These are phyloP conservation scores for Aptenodytes forsteri DNA, from an alignment of 2,113 vertebrate genomes.

Conservation along the genomic window DNA sequence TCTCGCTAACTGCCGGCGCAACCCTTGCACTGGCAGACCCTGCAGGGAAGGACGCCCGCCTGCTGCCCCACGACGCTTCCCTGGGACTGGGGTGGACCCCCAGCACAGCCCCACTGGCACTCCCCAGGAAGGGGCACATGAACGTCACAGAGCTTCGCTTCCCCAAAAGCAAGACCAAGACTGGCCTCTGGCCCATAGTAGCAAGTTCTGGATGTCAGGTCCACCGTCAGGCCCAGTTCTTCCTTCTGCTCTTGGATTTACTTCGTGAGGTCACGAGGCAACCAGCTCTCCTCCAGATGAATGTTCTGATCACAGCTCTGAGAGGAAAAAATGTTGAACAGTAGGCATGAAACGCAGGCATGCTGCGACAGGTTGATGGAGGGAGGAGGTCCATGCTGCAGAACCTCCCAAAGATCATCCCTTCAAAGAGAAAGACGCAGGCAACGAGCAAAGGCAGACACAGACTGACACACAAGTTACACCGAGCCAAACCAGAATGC, in stretches of 20 bases:
- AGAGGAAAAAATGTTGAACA: background rate
- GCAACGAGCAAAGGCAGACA: background rate
- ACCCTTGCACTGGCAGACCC: background rate
- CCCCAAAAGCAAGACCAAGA: background rate
- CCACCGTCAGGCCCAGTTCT: conserved; percentile 81
- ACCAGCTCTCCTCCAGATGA: conserved; percentile 64
- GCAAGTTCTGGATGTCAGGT: conserved; percentile 80
- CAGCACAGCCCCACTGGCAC: too few species aligned
- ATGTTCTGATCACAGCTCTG: conserved; percentile 65
- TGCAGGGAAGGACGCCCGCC: too few species aligned
- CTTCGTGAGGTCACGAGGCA: conserved; percentile 75
- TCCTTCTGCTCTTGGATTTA: conserved; percentile 70
- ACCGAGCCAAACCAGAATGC: too few species aligned
- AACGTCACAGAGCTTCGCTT: background rate
- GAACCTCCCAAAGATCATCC: background rate
- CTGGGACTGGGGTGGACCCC: background rate
- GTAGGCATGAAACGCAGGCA: too few species aligned
- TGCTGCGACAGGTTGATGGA: too few species aligned
- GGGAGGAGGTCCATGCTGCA: background rate
- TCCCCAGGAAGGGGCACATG: background rate
- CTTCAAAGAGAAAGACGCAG: background rate
- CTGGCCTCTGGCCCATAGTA: conserved; percentile 78
- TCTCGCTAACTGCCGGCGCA: accelerated
- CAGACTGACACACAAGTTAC: background rate
- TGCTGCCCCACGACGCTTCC: too few species aligned